Percentiles rank a stretch among this genome's conserved stretches.
Evolutionary conservation across 2,113 vertebrate genomes (phyloP).

Genomic region (Elanoides forficatus): DNA sequence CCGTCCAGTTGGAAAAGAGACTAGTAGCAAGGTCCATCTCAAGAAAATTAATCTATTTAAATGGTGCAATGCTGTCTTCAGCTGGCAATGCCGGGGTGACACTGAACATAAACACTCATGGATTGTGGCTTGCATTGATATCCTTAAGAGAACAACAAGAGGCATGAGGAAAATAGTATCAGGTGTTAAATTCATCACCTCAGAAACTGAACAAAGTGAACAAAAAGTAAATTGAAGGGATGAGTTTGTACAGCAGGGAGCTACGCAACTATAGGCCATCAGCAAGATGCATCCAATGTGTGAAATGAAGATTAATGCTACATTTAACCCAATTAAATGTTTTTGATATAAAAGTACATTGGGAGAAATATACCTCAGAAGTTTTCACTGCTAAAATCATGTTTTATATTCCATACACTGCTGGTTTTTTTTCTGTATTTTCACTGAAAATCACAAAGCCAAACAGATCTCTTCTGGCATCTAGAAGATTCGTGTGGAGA

Average conservation of each 20-base stretch:
- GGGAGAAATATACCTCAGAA: neutral
- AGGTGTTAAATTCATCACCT: neutral
- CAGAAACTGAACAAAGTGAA: neutral
- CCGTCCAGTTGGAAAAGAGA: slow-evolving; percentile 52
- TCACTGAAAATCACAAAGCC: neutral
- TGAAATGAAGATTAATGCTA: neutral
- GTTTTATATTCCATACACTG: neutral
- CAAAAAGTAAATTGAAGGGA: neutral
- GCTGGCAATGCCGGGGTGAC: neutral
- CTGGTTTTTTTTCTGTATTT: neutral
- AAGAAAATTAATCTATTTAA: slow-evolving; percentile 50
- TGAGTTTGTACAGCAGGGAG: neutral
- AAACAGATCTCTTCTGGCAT: neutral
- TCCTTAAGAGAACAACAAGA: neutral
- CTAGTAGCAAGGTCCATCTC: neutral
- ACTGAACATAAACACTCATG: neutral
- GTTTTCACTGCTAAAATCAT: neutral
- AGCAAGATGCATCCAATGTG: neutral
- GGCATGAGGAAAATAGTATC: neutral
- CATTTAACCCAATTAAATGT: neutral
- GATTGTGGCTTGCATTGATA: neutral
- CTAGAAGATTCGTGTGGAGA: neutral
- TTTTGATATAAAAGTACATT: neutral
- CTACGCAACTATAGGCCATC: neutral
- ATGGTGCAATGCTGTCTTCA: slow-evolving; percentile 7